Conservation (phyloP, 2,113 vertebrate species). For the Pitta sordida region DNA sequence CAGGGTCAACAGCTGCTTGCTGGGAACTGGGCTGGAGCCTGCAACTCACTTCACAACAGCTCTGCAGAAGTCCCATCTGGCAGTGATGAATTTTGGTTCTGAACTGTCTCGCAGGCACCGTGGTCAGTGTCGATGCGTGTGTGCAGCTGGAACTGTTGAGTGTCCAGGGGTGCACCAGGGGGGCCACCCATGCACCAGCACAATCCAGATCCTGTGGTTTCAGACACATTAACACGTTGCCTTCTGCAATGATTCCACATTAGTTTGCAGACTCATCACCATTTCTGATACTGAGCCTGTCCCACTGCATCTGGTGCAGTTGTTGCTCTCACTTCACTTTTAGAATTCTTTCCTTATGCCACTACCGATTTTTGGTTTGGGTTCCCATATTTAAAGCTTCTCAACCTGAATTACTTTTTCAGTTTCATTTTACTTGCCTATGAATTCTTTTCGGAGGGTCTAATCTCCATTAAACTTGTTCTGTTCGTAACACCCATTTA, state of each 20-base stretch:
- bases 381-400: not conserved
- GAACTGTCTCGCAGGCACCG: accelerated
- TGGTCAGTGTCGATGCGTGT: accelerated
- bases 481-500: not conserved
- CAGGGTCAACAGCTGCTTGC: not conserved
- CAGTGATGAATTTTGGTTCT: not conserved
- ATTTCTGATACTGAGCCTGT: not conserved
- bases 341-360: not conserved
- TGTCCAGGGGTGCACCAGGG: accelerated
- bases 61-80: not conserved
- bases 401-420: not conserved
- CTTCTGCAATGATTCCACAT: not conserved
- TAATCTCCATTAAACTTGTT: not conserved
- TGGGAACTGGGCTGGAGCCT: not conserved
- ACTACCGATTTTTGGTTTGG: not conserved
- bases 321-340: not conserved
- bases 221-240: not conserved
- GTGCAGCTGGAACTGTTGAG: not conserved
- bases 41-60: not conserved
- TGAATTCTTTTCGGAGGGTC: not conserved
- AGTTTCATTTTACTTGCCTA: not conserved
- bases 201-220: not conserved
- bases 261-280: not conserved
- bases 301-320: not conserved
- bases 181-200: accelerated